A percentile compares a stretch with the other conserved stretches of the same genome.
These are phyloP conservation scores for Griposia aprilina DNA, from an alignment of 2,888 invertebrate species.

Conservation along the genomic window DNA sequence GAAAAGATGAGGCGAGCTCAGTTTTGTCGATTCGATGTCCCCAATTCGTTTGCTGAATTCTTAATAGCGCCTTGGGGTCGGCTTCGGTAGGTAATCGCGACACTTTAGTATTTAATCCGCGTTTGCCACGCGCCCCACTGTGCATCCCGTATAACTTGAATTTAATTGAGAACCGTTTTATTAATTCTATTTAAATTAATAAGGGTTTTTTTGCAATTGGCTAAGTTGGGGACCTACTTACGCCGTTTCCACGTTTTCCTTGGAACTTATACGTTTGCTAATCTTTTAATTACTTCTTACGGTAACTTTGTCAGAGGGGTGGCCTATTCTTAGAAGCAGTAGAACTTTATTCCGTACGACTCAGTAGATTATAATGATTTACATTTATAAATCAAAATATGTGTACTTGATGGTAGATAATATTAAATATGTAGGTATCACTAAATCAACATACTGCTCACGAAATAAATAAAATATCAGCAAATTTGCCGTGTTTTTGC, in stretches of 20 bases:
- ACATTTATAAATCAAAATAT: conserved; percentile 1
- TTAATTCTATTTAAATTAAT: conserved; percentile 51
- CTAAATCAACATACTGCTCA: conserved; percentile 45
- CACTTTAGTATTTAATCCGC: conserved; percentile 87
- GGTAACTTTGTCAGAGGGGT: neutral
- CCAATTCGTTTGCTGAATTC: conserved; percentile 89
- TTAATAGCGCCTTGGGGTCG: conserved; percentile 85
- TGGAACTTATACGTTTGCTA: conserved; percentile 26
- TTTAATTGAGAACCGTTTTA: conserved; percentile 77
- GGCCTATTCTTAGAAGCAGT: neutral
- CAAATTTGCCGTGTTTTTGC: conserved; percentile 22
- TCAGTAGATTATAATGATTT: neutral
- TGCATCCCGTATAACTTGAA: conserved; percentile 76
- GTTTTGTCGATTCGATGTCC: conserved; percentile 89
- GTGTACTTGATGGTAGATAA: conserved; percentile 17
- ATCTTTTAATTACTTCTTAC: conserved; percentile 31
- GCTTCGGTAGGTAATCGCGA: conserved; percentile 80
- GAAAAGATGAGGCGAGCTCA: conserved; percentile 87
- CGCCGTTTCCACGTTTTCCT: conserved; percentile 23
- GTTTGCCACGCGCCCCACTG: conserved; percentile 75
- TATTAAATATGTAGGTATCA: conserved; percentile 32
- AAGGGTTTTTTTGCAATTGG: conserved; percentile 28
- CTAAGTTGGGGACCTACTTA: conserved; percentile 24
- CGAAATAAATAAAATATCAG: conserved; percentile 45
- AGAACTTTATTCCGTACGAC: neutral